phyloP scores from a whole-genome alignment of 53 echinoderm and acorn worm genomes.

The Echinarachnius parma region DNA sequence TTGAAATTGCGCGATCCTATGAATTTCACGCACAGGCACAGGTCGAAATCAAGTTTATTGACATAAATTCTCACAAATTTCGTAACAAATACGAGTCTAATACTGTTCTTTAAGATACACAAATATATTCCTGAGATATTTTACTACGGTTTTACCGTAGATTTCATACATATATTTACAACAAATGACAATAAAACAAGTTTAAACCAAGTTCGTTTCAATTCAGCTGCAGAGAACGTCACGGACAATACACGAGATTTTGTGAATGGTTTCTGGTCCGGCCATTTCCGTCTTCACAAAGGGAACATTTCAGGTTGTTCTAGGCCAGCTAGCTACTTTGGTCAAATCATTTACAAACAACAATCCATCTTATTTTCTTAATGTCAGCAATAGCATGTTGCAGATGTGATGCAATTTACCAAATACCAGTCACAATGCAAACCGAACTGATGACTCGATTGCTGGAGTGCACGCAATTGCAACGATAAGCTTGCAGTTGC shows the following conservation, averaged over 20 bases:
- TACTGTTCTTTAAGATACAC: too few species aligned
- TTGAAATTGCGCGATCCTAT: too few species aligned
- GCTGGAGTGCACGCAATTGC: too few species aligned
- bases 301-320: not conserved
- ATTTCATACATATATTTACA: not conserved
- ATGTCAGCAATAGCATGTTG: not conserved
- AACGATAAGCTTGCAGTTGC: not conserved
- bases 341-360: not conserved
- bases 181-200: not conserved
- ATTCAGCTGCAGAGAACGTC: not conserved
- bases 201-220: not conserved
- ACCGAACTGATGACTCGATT: too few species aligned
- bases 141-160: not conserved
- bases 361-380: not conserved
- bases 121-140: slow-evolving; percentile 14
- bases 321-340: slow-evolving; percentile 25
- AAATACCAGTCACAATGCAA: too few species aligned
- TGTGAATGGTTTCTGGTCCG: slow-evolving; percentile 7
- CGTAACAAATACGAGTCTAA: too few species aligned
- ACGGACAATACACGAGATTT: not conserved
- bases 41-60: too few species aligned
- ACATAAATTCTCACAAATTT: too few species aligned
- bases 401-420: too few species aligned
- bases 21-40: too few species aligned
- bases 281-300: slow-evolving; percentile 10